phyloP scores from a whole-genome alignment of 2,888 invertebrate genomes.

The Strigamia transsilvanica region DNA sequence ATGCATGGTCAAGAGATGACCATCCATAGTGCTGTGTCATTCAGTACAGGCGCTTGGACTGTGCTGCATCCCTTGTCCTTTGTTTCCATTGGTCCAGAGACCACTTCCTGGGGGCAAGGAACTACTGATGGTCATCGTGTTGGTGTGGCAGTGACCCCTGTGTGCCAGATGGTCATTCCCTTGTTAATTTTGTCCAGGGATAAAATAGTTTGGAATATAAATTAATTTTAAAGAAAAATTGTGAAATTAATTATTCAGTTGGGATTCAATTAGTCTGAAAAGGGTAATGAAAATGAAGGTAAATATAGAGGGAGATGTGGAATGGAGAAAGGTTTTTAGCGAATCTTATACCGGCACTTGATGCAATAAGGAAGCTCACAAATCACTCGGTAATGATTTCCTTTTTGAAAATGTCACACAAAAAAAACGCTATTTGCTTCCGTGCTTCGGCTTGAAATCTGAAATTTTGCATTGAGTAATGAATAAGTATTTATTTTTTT shows the following conservation, averaged over 20 bases:
- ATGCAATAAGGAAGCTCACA: slow-evolving; percentile 45
- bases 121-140: too few species aligned
- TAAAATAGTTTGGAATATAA: too few species aligned
- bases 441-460: neutral
- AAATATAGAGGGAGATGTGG: neutral
- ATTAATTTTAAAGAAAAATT: neutral
- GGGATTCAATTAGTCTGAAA: slow-evolving; percentile 14
- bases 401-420: slow-evolving; percentile 19
- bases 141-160: too few species aligned
- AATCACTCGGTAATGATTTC: slow-evolving; percentile 41
- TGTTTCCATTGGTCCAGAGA: too few species aligned
- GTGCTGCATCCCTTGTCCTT: too few species aligned
- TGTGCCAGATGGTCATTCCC: too few species aligned
- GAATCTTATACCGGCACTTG: slow-evolving; percentile 35
- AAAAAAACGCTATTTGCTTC: neutral
- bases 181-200: too few species aligned
- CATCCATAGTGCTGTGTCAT: too few species aligned
- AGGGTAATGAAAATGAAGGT: slow-evolving; percentile 18
- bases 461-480: neutral
- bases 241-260: neutral
- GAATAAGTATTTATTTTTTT: neutral
- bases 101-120: too few species aligned
- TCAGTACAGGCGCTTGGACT: too few species aligned
- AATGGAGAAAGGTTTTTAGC: neutral
- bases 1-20: too few species aligned